A percentile compares a stretch with the other conserved stretches of the same genome.
These are phyloP conservation scores for Dynastes maya DNA, from an alignment of 2,888 invertebrate species.

Conservation along the genomic window DNA sequence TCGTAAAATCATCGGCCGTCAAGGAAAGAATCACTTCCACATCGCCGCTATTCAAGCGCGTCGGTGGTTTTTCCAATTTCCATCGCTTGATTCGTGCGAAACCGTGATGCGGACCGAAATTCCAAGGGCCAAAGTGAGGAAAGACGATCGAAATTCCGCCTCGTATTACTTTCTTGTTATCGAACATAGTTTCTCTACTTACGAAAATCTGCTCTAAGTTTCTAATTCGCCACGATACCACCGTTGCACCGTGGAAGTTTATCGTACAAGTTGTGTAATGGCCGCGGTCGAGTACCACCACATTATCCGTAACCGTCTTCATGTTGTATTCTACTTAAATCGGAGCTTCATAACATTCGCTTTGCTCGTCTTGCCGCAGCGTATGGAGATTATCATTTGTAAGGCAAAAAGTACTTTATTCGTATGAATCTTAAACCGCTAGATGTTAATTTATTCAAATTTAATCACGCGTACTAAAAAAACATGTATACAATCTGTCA, in stretches of 20 bases:
- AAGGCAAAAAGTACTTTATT: too few relatives aligned
- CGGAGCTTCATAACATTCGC: not conserved
- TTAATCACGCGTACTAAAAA: too few relatives aligned
- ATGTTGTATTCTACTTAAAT: not conserved
- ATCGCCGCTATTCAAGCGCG: slow-evolving; percentile 50
- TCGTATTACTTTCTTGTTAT: slow-evolving; percentile 52
- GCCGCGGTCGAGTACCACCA: slow-evolving; percentile 55
- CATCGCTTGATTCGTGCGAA: slow-evolving; percentile 56
- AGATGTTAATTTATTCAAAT: too few relatives aligned
- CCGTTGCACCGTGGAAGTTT: slow-evolving; percentile 58
- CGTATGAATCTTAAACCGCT: too few relatives aligned
- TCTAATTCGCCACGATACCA: slow-evolving; percentile 58
- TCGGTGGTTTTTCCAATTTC: slow-evolving; percentile 55
- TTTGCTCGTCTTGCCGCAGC: not conserved
- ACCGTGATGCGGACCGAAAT: slow-evolving; percentile 57
- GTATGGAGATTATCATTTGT: too few relatives aligned
- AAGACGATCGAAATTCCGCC: slow-evolving; percentile 58
- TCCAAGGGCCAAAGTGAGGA: slow-evolving; percentile 56
- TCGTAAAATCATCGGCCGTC: slow-evolving; percentile 50
- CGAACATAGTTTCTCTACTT: slow-evolving; percentile 52
- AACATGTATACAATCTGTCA: not conserved
- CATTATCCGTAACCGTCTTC: slow-evolving; percentile 26
- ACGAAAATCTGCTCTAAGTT: slow-evolving; percentile 58
- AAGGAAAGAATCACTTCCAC: slow-evolving; percentile 50
- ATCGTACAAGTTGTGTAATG: slow-evolving; percentile 58